Base-by-base conservation (phyloP, 2,888 invertebrate species). In the Tinea semifulvella region DNA sequence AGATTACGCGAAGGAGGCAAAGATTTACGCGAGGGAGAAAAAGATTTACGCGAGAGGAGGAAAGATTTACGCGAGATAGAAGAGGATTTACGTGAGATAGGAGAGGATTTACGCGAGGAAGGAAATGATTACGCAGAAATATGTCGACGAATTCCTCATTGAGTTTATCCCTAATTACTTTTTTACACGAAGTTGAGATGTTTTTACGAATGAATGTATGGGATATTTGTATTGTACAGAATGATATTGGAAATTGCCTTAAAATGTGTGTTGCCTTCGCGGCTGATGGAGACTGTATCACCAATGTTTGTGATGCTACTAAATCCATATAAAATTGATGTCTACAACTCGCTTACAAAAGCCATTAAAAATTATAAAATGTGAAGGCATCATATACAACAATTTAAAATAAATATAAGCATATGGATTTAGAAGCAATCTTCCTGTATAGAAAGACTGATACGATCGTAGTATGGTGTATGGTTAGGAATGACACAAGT, bases 391-490 rank as follows among this genome's bases (percentile, higher is more conserved):
- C 8, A 22, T 22, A 7, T 22, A 7, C 22, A 22, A 22, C 8
- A 22, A 22, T 22, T 22, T 7, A 7, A 8, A 7, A 22, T 7
- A 22, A 22, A 22, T 22, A 22, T 26, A 26, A 26, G 3, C 7
- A 3, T 26, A 36, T 36, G 36, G 36, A 18, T 36, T 36, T 36
- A 36, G 36, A 17, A 17, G 16, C 35, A 35, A 22, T 5, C 36
- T 36, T 36, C 36, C 36, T 36, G 14, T 18, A 36, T n/a, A 36
- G 31, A 36, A 36, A 36, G 36, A 36, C 36, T 36, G 36, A 36
- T 35, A 14, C 11, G 31, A 31, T 31, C 31, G 14, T 31, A n/a
- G n/a, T n/a, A 13, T 31, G 7, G 31, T 31, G 5, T 22, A 31
- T 31, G 31, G n/a, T n/a, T n/a, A 31, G 27, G 27, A 26, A 26